Evolutionary conservation across 1,140 invertebrate species (phyloP).

Genomic region (Coenobita brevimanus): DNA sequence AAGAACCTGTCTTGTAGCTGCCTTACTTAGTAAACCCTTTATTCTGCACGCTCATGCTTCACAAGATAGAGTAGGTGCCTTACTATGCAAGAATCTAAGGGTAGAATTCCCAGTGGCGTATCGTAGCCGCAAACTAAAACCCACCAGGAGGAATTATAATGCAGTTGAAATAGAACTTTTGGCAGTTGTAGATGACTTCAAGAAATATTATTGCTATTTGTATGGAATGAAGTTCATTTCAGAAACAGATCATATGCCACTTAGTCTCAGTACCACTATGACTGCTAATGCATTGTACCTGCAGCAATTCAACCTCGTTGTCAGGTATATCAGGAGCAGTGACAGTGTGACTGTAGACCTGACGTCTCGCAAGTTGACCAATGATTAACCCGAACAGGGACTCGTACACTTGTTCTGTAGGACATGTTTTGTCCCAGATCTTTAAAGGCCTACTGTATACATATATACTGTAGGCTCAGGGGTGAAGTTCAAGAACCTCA

Average conservation of each 20-base stretch:
- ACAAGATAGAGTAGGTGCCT: neutral
- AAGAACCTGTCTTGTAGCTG: neutral
- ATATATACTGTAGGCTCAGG: no score
- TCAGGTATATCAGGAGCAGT: no score
- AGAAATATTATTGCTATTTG: constrained; percentile 74
- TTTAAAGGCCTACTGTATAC: no score
- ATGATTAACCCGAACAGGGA: no score
- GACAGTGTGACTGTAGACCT: no score
- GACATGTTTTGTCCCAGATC: no score
- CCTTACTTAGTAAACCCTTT: neutral
- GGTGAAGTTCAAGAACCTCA: no score
- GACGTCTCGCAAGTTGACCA: no score
- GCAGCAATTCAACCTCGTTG: no score
- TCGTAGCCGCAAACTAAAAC: constrained; percentile 71
- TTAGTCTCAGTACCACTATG: no score
- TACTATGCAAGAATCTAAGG: neutral
- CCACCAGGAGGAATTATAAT: constrained; percentile 72
- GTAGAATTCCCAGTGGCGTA: constrained; percentile 66
- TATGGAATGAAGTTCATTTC: constrained; percentile 72
- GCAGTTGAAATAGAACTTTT: constrained; percentile 74
- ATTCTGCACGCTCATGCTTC: constrained; percentile 32
- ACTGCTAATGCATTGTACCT: no score
- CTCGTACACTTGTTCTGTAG: no score
- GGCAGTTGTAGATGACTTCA: constrained; percentile 73
- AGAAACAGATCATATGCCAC: constrained; percentile 37